Conservation (phyloP, 2,113 vertebrate genomes). For the Zosterops hypoxanthus region DNA sequence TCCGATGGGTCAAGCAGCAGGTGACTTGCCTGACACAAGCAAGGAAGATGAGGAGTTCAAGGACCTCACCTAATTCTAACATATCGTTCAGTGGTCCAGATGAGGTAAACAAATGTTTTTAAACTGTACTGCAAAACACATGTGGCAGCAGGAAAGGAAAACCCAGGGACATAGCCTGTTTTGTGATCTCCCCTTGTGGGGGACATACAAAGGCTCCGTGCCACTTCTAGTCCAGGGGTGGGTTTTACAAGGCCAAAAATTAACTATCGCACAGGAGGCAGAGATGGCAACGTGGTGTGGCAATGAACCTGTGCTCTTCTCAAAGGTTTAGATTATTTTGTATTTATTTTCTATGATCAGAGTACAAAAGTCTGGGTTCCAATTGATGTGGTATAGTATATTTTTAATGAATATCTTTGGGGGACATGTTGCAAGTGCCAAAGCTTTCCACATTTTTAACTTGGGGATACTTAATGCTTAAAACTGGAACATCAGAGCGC, state of each 20-base stretch:
- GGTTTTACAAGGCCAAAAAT: not conserved
- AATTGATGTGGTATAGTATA: not conserved
- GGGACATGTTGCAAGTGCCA: not conserved
- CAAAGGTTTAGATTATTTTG: not conserved
- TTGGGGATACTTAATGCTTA: not conserved
- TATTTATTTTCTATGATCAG: not conserved
- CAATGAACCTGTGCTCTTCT: accelerated
- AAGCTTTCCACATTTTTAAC: not conserved
- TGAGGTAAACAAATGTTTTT: not conserved
- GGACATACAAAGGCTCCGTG: not conserved
- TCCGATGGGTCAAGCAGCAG: not conserved
- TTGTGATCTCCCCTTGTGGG: accelerated
- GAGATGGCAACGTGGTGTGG: not conserved
- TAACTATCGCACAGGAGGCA: not conserved
- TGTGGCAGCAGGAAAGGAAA: not conserved
- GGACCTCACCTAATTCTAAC: not conserved
- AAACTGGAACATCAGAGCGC: not conserved
- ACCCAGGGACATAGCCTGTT: not conserved
- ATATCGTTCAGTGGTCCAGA: not conserved
- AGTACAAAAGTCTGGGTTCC: not conserved
- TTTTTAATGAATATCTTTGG: not conserved
- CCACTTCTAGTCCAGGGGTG: not conserved
- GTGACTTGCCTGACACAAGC: not conserved
- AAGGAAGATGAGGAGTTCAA: not conserved
- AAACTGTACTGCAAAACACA: not conserved